These are phyloP conservation scores for Tiliqua scincoides DNA, from an alignment of 2,113 vertebrate species.

Conservation along the genomic window DNA sequence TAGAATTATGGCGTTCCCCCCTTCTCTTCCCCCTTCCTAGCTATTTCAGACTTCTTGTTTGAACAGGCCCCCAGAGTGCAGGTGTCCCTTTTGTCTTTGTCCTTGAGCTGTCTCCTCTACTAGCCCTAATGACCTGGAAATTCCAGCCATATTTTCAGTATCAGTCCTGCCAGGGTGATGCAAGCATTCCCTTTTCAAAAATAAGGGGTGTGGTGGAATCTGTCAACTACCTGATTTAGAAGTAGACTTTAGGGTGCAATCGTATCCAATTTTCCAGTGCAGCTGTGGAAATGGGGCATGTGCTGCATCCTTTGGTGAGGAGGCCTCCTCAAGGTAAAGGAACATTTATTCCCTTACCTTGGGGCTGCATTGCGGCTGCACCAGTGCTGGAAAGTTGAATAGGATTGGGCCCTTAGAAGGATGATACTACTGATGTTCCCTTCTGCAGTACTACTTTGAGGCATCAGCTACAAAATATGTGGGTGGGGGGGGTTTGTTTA, in stretches of 20 bases:
- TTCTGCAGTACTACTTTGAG: neutral
- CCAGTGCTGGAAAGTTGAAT: too few relatives aligned
- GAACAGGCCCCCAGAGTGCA: neutral
- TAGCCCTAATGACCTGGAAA: neutral
- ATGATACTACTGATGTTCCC: neutral
- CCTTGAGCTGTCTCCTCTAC: neutral
- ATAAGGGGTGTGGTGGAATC: neutral
- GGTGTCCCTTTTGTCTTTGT: neutral
- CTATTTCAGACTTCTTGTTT: neutral
- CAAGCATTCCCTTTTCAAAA: neutral
- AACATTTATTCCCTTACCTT: too few relatives aligned
- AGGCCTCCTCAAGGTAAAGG: too few relatives aligned
- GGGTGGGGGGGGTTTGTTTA: neutral
- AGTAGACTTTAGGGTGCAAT: neutral
- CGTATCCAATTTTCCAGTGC: too few relatives aligned
- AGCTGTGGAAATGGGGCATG: too few relatives aligned
- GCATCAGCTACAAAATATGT: neutral
- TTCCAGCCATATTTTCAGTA: neutral
- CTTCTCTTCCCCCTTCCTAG: neutral
- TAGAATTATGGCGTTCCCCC: neutral
- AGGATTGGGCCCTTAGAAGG: too few relatives aligned
- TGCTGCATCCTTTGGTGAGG: too few relatives aligned
- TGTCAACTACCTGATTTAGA: neutral
- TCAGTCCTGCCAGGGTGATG: neutral
- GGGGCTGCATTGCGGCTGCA: too few relatives aligned